These are phyloP conservation scores for Drosophila persimilis DNA, from an alignment of 1,140 invertebrate species.

Conservation along the genomic window DNA sequence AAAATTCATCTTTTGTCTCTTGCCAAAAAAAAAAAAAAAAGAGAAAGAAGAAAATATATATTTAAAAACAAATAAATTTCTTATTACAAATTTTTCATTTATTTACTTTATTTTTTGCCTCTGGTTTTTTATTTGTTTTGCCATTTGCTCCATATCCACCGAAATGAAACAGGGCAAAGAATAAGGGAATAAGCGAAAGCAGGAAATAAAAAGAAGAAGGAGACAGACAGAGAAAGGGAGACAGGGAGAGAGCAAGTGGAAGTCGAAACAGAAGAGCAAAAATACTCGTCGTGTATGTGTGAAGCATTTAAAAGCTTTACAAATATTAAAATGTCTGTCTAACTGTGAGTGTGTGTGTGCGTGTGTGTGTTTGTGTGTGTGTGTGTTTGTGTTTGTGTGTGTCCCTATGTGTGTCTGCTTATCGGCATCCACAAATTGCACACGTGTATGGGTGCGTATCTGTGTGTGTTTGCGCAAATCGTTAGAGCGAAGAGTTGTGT, in stretches of 20 bases:
- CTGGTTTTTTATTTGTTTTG: conserved; percentile 77
- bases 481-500: conserved; percentile 80
- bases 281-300: conserved; percentile 57
- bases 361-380: conserved; percentile 30
- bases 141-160: conserved; percentile 59
- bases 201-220: conserved; percentile 41
- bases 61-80: conserved; percentile 63
- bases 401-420: conserved; percentile 55
- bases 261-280: conserved; percentile 36
- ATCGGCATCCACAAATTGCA: conserved; percentile 72
- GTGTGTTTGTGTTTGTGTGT: conserved; percentile 45
- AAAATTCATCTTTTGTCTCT: conserved; percentile 53
- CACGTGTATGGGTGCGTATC: conserved; percentile 25
- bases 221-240: conserved; percentile 31
- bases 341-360: conserved; percentile 46
- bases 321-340: conserved; percentile 80
- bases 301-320: conserved; percentile 78
- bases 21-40: too few species aligned
- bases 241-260: conserved; percentile 29
- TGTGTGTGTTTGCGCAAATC: conserved; percentile 75
- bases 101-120: conserved; percentile 59
- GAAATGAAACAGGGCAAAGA: conserved; percentile 17
- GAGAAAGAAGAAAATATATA: conserved; percentile 48
- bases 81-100: conserved; percentile 73
- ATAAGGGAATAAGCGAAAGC: conserved; percentile 14